Base-by-base conservation (phyloP, 2,888 invertebrate genomes). In the Sepiola atlantica region DNA sequence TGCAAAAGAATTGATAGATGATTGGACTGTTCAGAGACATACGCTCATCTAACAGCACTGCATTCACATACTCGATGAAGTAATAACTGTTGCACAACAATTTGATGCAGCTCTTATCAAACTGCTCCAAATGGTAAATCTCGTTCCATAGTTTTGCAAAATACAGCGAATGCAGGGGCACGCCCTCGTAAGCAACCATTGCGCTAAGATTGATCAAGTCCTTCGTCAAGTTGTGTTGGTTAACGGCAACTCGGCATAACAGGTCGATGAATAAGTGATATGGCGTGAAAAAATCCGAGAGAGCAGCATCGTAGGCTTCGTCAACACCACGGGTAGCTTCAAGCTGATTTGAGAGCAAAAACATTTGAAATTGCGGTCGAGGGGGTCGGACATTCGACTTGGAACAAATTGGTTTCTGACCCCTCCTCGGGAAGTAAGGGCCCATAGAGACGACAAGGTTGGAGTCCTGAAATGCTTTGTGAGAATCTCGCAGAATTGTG, bases 141-240 rank as follows among this genome's bases (percentile, higher is more conserved):
- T 99, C 99, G 95, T 98, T 98, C 99, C 99, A 99, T 96, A 99
- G 98, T 96, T 99, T 98, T 32, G 99, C 99, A 97, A 99, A 99
- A 97, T 98, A 98, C 95, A 98, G 98, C 96, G 98, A 98, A 97
- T 99, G 98, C 95, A 99, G 98, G 2, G 99, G 98, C 92, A 98
- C 98, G 95, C 98, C 99, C 97, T 99, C 99, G 95, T 98, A 98
- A 94, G 99, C 99, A 94, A 99, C 98, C 98, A 99, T 96, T 91
- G 97, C 97, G 96, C 96, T 98, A 95, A 99, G 97, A 96, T 98
- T 98, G 95, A 99, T 98, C 95, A 99, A 98, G 94, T 98, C 98
- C 96, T 99, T 98, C 94, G 98, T 98, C 97, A 99, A 98, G 96
- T 98, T 98, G 96, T 99, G 98, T 96, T 98, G 98, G 97, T 98